Evolutionary conservation across 2,113 vertebrate genomes (phyloP), one percentile per base, ranked within the genome.

Genomic region (Syrmaticus mikado): DNA sequence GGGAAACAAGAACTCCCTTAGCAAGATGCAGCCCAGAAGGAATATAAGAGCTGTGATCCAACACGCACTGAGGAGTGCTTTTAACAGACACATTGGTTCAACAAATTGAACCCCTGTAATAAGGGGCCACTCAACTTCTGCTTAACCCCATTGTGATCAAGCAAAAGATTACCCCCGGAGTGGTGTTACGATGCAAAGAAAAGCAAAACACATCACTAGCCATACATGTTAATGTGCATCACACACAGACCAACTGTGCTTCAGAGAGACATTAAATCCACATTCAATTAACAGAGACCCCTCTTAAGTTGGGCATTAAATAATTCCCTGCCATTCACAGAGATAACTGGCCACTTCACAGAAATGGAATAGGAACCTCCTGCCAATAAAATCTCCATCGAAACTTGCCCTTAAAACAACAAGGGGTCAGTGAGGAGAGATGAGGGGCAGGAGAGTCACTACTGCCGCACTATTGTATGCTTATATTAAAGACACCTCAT

Each of bases 221-320:
- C n/a, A 2, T 64, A 15, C 10, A 2, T 18, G 74, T 73, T 82
- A 18, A 67, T 62, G 46, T 46, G 71, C 50, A 80, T 41, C 88
- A 53, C 73, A 45, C 73, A 64, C 41, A 60, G 45, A 73, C 27
- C 83, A 74, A 70, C 38, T 85, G 70, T 41, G 62, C 96, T 95
- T 94, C 90, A 20, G 91, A 93, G 89, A 95, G 70, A 93, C 79
- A 65, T 93, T 85, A 95, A 93, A 93, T 87, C 93, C 95, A 87
- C 1, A 2, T 82, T 88, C 87, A 71, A 92, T 94, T 94, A 95
- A 95, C 81, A 83, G 68, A 70, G 40, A 75, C 52, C 74, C 76
- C 90, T 92, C 90, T 82, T 92, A 27, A 96, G 91, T 93, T 36
- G 71, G 90, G 74, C 70, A 91, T 94, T 95, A 95, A 95, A 93